Percentiles rank a stretch among this genome's conserved stretches.
These are phyloP conservation scores for Myotis daubentonii DNA, from an alignment of 2,797 vertebrate genomes.

Conservation along the genomic window DNA sequence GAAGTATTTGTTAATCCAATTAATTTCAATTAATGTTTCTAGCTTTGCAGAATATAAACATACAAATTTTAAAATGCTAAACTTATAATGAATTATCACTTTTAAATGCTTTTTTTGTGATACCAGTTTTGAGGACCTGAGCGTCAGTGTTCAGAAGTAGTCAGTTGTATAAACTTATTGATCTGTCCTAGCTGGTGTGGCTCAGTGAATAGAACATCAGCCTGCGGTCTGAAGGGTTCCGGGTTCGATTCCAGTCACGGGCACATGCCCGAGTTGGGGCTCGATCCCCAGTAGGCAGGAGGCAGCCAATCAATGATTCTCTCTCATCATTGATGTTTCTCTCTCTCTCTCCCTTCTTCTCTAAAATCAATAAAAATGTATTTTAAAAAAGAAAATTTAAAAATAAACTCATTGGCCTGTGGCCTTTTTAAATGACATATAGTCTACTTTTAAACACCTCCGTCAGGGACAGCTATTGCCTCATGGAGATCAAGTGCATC, in stretches of 20 bases:
- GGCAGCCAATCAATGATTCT: no score
- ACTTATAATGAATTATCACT: not conserved
- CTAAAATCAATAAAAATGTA: no score
- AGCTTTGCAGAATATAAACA: slow-evolving; percentile 40
- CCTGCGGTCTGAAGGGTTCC: no score
- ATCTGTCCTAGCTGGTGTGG: not conserved
- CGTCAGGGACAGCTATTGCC: not conserved
- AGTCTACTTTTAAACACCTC: not conserved
- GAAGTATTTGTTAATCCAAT: slow-evolving; percentile 6
- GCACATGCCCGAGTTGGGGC: no score
- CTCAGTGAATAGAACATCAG: no score
- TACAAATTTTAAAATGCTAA: not conserved
- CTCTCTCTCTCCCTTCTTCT: no score
- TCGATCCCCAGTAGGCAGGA: no score
- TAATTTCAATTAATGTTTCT: slow-evolving; percentile 13
- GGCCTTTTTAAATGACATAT: not conserved
- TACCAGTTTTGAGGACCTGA: not conserved
- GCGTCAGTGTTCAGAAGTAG: not conserved
- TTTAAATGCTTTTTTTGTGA: not conserved
- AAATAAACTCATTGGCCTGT: no score
- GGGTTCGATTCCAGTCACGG: no score
- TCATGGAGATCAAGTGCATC: not conserved
- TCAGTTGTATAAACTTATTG: not conserved
- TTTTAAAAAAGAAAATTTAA: no score
- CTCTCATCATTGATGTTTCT: no score